Percentiles rank a stretch among this genome's conserved stretches.
Evolutionary conservation across 2,113 vertebrate genomes (phyloP).

Genomic region (Cebidichthys violaceus): DNA sequence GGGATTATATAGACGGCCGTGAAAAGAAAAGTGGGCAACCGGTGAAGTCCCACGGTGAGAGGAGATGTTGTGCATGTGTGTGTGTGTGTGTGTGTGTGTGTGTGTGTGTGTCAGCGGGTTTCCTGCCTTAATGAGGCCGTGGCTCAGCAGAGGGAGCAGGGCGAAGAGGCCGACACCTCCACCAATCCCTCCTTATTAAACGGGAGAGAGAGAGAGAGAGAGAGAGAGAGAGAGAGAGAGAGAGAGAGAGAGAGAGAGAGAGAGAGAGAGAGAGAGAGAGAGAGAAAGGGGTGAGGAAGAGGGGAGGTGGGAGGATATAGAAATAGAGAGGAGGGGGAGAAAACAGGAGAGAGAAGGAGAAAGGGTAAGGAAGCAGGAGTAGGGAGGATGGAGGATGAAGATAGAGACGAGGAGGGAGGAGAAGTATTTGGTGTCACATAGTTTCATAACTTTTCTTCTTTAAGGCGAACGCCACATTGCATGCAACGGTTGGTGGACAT

Average conservation of each 20-base stretch:
- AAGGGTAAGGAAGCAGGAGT: not conserved
- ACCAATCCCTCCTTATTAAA: constrained; percentile 47
- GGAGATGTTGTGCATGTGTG: constrained; percentile 5
- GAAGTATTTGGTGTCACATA: not conserved
- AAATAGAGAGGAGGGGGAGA: not conserved
- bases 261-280: not conserved
- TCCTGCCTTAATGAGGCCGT: constrained; percentile 53
- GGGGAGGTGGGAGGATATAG: too few species aligned
- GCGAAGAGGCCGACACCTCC: constrained; percentile 5
- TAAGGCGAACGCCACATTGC: too few species aligned
- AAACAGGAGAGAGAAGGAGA: not conserved
- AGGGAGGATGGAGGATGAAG: not conserved
- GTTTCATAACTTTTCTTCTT: too few species aligned
- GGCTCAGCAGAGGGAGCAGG: constrained; percentile 36
- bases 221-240: not conserved
- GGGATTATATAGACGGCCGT: constrained; percentile 14
- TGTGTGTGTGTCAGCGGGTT: constrained; percentile 52
- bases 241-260: not conserved
- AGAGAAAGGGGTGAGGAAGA: not conserved
- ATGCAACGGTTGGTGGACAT: too few species aligned
- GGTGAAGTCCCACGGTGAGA: constrained; percentile 14
- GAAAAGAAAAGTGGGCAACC: constrained; percentile 10
- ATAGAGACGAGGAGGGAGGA: not conserved
- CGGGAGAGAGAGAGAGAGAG: not conserved
- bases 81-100: constrained; percentile 26